phyloP scores from a whole-genome alignment of 2,113 vertebrate genomes.

The Caracal caracal region DNA sequence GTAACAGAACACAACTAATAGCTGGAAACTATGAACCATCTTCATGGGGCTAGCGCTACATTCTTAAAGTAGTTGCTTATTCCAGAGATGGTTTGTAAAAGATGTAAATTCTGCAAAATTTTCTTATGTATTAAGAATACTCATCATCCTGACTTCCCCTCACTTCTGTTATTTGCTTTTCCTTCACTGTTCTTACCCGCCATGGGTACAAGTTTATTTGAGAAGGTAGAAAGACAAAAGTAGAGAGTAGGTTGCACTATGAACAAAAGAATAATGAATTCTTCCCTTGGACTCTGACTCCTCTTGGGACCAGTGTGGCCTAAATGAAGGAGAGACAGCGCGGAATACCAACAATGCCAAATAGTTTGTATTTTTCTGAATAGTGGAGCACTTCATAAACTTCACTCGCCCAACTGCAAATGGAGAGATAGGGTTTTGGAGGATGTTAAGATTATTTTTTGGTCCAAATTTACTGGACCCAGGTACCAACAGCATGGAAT shows the following conservation, averaged over 20 bases:
- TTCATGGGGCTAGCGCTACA: neutral
- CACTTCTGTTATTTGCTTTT: neutral
- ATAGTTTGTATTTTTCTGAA: neutral
- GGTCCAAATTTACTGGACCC: neutral
- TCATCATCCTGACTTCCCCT: neutral
- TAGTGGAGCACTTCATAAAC: neutral
- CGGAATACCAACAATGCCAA: neutral
- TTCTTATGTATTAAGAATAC: neutral
- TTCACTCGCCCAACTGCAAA: neutral
- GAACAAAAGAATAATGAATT: neutral
- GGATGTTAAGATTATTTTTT: neutral
- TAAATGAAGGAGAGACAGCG: neutral
- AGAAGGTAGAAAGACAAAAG: neutral
- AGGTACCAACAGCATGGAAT: neutral
- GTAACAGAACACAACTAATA: neutral
- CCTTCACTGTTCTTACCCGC: neutral
- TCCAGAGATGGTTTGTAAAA: conserved; percentile 32
- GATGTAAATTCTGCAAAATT: neutral
- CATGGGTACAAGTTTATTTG: neutral
- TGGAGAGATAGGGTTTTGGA: neutral
- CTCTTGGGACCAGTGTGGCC: neutral
- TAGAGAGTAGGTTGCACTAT: neutral
- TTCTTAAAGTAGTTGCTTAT: neutral
- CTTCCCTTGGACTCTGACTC: neutral
- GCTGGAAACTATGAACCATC: neutral